Conservation (phyloP, 2,797 vertebrate species). For the Sebastes kiyomatsui region DNA sequence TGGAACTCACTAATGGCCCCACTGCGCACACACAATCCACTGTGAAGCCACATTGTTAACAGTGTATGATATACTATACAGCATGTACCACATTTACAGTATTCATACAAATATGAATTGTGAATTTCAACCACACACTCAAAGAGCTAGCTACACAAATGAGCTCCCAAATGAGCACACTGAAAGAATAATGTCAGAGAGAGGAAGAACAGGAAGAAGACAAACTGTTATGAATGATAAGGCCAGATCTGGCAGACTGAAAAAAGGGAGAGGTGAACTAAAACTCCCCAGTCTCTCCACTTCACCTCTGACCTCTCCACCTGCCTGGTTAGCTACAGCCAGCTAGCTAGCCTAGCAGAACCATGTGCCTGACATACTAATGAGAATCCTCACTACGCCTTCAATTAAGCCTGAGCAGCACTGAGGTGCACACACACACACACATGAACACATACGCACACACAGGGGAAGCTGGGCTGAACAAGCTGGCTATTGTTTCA, state of each 20-base stretch:
- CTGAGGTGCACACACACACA: background rate
- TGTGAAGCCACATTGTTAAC: background rate
- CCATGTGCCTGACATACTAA: constrained; percentile 68
- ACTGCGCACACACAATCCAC: background rate
- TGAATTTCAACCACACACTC: background rate
- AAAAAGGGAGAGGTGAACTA: constrained; percentile 8
- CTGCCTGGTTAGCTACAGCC: constrained; percentile 59
- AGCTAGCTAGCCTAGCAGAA: constrained; percentile 46
- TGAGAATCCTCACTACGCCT: constrained; percentile 56
- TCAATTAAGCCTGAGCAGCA: constrained; percentile 59
- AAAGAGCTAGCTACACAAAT: constrained; percentile 27
- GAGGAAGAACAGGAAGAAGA: background rate
- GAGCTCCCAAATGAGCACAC: constrained; percentile 27
- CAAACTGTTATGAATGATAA: background rate
- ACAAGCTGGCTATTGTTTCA: constrained; percentile 56
- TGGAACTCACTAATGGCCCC: background rate
- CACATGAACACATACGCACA: background rate
- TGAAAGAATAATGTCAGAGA: background rate
- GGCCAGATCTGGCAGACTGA: background rate
- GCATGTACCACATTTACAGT: background rate
- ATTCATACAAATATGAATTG: background rate
- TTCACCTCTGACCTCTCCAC: constrained; percentile 60
- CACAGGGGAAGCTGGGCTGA: constrained; percentile 17
- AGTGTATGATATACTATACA: background rate
- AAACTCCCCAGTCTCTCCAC: constrained; percentile 37